These are phyloP conservation scores for Drosophila teissieri DNA, from an alignment of 1,140 invertebrate species.

Conservation along the genomic window DNA sequence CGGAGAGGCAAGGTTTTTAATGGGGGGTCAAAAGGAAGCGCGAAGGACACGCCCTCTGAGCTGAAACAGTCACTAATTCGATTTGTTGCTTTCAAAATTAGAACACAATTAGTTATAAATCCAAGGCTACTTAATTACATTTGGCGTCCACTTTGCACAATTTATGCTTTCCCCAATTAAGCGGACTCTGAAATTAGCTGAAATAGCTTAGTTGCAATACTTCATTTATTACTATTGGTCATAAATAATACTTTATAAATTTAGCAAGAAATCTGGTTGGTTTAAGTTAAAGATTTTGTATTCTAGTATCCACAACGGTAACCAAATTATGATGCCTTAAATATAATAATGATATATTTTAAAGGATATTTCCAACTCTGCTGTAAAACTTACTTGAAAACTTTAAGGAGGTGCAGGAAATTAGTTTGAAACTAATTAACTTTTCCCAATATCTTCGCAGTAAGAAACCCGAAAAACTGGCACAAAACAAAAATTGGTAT, in stretches of 20 bases:
- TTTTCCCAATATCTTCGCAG: conserved; percentile 2
- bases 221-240: not conserved
- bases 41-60: conserved; percentile 7
- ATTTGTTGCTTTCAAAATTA: conserved; percentile 50
- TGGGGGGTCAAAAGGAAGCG: not conserved
- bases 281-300: no score
- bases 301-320: no score
- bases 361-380: no score
- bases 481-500: conserved; percentile 23
- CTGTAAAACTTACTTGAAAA: no score
- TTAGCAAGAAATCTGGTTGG: not conserved
- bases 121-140: conserved; percentile 52
- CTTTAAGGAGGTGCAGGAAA: not conserved
- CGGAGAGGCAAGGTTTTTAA: not conserved
- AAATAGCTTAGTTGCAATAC: not conserved
- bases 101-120: conserved; percentile 44
- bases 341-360: not conserved
- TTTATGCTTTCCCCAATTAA: conserved; percentile 30
- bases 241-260: not conserved
- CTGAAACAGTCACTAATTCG: conserved; percentile 56
- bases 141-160: conserved; percentile 21
- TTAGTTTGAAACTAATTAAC: not conserved
- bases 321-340: not conserved
- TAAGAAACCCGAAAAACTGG: not conserved
- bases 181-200: not conserved